Percentiles rank a stretch among this genome's conserved stretches.
phyloP scores from a whole-genome alignment of 92 coral and sea anemone genomes.

The Parazoanthus swiftii region DNA sequence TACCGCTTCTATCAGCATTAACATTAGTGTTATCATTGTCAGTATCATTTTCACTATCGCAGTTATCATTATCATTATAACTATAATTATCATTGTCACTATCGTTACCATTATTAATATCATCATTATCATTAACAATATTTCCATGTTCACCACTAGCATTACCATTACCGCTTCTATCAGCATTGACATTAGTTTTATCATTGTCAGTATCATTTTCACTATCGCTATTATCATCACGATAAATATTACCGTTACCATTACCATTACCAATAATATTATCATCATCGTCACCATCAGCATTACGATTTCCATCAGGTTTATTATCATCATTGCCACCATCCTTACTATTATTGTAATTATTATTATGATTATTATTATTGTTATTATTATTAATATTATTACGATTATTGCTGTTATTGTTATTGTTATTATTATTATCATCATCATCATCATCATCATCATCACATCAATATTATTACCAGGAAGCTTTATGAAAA shows the following conservation, averaged over 20 bases:
- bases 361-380: not conserved
- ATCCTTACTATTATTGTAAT: not conserved
- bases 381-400: not conserved
- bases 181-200: too few species aligned
- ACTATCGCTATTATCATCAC: not conserved
- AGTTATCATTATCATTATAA: too few species aligned
- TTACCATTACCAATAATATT: not conserved
- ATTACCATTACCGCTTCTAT: not conserved
- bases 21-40: too few species aligned
- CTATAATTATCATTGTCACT: too few species aligned
- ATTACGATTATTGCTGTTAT: not conserved
- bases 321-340: not conserved
- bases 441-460: too few species aligned
- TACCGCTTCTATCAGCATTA: not conserved
- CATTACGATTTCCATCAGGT: not conserved
- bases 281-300: not conserved
- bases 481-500: too few species aligned
- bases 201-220: too few species aligned
- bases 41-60: too few species aligned
- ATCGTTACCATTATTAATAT: too few species aligned
- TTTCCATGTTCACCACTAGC: too few species aligned
- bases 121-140: not conserved
- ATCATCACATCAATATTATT: too few species aligned
- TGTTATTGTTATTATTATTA: not conserved
- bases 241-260: not conserved